phyloP scores from a whole-genome alignment of 2,888 invertebrate species.

The Macropis europaea region DNA sequence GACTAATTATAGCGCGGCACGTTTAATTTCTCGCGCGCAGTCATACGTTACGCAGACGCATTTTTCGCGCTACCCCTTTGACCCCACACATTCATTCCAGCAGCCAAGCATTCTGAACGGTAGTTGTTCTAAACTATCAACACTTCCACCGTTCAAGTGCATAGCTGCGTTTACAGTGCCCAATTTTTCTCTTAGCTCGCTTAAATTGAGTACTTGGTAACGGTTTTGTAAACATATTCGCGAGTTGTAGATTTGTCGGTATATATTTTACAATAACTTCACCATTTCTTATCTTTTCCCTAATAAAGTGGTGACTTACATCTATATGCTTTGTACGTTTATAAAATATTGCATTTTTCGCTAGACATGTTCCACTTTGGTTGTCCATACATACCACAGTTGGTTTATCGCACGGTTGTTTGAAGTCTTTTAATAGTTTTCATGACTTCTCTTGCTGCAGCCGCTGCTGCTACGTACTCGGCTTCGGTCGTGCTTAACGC shows the following conservation, averaged over 20 bases:
- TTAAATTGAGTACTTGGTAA: no score
- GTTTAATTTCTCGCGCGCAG: no score
- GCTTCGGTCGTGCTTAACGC: conserved; percentile 40
- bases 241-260: conserved; percentile 25
- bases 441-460: conserved; percentile 53
- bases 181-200: no score
- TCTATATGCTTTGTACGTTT: conserved; percentile 57
- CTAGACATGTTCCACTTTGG: conserved; percentile 47
- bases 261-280: conserved; percentile 38
- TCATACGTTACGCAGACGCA: no score
- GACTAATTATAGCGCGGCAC: no score
- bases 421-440: conserved; percentile 48
- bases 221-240: conserved; percentile 46
- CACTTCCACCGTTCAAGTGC: no score
- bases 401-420: conserved; percentile 6
- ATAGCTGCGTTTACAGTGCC: no score
- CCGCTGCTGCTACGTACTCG: conserved; percentile 61
- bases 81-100: no score
- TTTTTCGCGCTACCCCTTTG: no score
- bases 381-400: conserved; percentile 26
- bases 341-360: conserved; percentile 48
- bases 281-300: conserved; percentile 31
- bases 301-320: conserved; percentile 41
- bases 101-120: no score
- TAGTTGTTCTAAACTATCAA: no score